phyloP scores from a whole-genome alignment of 1,140 invertebrate genomes.

The Aporrectodea caliginosa region DNA sequence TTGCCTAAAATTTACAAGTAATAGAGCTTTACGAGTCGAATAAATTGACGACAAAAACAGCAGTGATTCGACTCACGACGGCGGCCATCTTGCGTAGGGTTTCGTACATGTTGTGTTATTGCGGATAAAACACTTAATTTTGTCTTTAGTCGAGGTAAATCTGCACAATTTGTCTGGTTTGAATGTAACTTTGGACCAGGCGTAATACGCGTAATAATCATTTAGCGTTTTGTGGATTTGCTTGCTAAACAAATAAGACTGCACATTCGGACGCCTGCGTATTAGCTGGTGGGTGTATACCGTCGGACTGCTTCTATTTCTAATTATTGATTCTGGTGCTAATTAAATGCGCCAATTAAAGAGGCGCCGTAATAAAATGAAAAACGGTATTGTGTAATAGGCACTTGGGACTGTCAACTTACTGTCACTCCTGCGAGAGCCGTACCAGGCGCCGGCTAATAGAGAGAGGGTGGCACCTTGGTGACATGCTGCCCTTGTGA shows the following conservation, averaged over 20 bases:
- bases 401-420: no score
- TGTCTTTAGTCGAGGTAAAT: neutral
- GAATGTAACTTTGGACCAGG: neutral
- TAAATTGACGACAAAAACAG: neutral
- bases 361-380: no score
- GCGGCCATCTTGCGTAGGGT: neutral
- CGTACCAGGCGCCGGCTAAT: neutral
- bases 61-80: neutral
- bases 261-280: neutral
- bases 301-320: neutral
- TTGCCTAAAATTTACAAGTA: neutral
- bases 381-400: no score
- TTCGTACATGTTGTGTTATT: neutral
- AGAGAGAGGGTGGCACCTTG: neutral
- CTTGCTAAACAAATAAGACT: neutral
- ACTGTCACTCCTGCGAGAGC: neutral
- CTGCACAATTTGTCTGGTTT: neutral
- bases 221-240: neutral
- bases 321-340: neutral
- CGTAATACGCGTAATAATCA: neutral
- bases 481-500: neutral
- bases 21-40: neutral
- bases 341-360: neutral
- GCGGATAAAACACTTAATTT: neutral
- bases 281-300: neutral